These are phyloP conservation scores for Carpatolechia fugitivella DNA, from an alignment of 2,888 invertebrate species.

Conservation along the genomic window DNA sequence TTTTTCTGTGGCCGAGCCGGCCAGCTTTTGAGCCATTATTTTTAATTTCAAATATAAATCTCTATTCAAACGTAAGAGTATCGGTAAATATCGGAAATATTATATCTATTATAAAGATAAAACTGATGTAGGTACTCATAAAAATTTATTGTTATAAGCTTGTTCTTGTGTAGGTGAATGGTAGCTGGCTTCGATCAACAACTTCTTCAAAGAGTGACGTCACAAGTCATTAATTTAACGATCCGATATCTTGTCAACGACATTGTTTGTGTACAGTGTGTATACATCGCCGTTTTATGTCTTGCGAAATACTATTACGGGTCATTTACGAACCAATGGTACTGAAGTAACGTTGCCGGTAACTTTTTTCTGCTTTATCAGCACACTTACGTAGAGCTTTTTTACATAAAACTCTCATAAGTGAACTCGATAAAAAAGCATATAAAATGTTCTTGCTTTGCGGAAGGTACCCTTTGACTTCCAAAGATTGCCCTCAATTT, in stretches of 20 bases:
- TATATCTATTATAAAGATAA: too few relatives aligned
- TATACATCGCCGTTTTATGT: conserved; percentile 48
- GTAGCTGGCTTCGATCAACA: conserved; percentile 8
- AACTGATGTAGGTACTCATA: conserved; percentile 19
- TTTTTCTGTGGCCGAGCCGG: too few relatives aligned
- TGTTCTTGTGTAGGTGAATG: conserved; percentile 17
- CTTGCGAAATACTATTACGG: conserved; percentile 61
- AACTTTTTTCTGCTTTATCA: conserved; percentile 47
- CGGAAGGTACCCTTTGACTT: background rate
- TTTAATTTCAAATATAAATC: too few relatives aligned
- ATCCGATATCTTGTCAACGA: conserved; percentile 45
- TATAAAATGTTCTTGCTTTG: background rate
- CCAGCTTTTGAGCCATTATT: too few relatives aligned
- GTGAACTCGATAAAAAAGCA: conserved; percentile 35
- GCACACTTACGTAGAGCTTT: conserved; percentile 39
- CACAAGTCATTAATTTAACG: conserved; percentile 55
- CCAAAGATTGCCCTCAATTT: background rate
- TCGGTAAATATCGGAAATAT: too few relatives aligned
- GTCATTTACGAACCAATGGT: conserved; percentile 67
- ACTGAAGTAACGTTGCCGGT: conserved; percentile 58
- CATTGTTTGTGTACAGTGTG: conserved; percentile 50
- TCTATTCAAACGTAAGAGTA: too few relatives aligned
- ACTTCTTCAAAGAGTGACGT: conserved; percentile 23
- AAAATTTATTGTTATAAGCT: conserved; percentile 18
- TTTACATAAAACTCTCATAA: conserved; percentile 42